Percentiles rank a stretch among this genome's conserved stretches.
Conservation (phyloP, 2,113 vertebrate species). For the Tauraco erythrolophus region DNA sequence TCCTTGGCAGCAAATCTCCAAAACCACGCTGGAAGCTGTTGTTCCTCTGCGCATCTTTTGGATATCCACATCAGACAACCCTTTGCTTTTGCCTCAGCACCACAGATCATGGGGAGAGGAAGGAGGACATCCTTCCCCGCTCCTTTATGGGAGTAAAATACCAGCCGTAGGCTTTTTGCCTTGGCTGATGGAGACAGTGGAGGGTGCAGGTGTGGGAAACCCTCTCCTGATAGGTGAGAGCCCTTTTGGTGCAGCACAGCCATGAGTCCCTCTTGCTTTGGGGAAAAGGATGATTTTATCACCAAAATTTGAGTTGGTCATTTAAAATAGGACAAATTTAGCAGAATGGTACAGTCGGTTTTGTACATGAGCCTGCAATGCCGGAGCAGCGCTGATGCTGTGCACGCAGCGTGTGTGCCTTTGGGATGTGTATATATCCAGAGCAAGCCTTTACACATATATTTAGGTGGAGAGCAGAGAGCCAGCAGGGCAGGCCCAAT, state of each 20-base stretch:
- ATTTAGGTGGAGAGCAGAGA: not conserved
- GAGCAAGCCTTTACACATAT: not conserved
- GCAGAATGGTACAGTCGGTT: not conserved
- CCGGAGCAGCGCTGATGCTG: not conserved
- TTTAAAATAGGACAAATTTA: not conserved
- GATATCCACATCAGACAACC: accelerated
- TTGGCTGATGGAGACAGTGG: not conserved
- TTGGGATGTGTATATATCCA: not conserved
- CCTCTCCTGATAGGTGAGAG: not conserved
- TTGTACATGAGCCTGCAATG: not conserved
- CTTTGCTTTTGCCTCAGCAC: not conserved
- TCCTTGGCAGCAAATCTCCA: not conserved
- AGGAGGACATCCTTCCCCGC: accelerated
- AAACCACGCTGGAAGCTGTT: not conserved
- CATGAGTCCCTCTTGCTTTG: not conserved
- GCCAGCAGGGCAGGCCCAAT: not conserved
- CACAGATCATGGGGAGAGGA: not conserved
- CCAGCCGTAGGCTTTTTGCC: not conserved
- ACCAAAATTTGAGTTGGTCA: not conserved
- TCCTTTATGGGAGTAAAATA: not conserved
- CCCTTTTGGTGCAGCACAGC: not conserved
- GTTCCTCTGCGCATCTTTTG: not conserved
- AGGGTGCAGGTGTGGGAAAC: not conserved
- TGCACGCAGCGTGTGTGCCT: not conserved
- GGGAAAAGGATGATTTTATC: not conserved